Percentiles rank a stretch among this genome's conserved stretches.
These are phyloP conservation scores for Charaxes varanes DNA, from an alignment of 1,140 invertebrate genomes.

Conservation along the genomic window DNA sequence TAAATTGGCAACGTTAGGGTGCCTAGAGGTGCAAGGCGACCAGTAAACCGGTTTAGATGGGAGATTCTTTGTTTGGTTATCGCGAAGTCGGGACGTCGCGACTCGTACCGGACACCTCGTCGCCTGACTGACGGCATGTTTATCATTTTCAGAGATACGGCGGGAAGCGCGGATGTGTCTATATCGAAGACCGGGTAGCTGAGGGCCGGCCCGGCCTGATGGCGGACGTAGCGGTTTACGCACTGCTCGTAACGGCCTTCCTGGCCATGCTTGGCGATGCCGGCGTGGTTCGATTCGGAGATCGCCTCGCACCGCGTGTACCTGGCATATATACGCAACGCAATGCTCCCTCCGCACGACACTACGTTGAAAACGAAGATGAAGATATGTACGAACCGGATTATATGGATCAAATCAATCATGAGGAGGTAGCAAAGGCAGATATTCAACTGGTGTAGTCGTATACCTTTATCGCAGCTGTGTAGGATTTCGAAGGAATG, in stretches of 20 bases:
- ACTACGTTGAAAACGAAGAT: constrained; percentile 40
- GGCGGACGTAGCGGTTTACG: constrained; percentile 35
- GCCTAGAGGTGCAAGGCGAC: constrained; percentile 48
- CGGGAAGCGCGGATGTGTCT: constrained; percentile 42
- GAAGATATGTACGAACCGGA: constrained; percentile 44
- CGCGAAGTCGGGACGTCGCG: constrained; percentile 40
- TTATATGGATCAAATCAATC: constrained; percentile 36
- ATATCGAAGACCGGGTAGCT: constrained; percentile 39
- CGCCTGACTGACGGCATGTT: constrained; percentile 36
- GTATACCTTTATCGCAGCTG: no score
- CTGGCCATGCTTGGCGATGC: constrained; percentile 33
- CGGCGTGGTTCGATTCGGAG: constrained; percentile 59
- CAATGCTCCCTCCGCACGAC: constrained; percentile 34
- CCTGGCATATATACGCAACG: constrained; percentile 55
- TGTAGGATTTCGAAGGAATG: no score
- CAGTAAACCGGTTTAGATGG: constrained; percentile 54
- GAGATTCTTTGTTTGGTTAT: constrained; percentile 64
- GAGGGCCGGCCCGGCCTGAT: constrained; percentile 50
- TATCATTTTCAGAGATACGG: constrained; percentile 46
- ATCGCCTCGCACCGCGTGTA: constrained; percentile 63
- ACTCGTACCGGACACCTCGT: constrained; percentile 25
- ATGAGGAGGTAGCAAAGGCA: constrained; percentile 33
- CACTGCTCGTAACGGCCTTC: constrained; percentile 39
- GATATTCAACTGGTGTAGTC: no score
- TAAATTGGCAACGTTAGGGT: constrained; percentile 54